Evolutionary conservation across 2,888 invertebrate genomes (phyloP), one percentile per base, ranked within the genome.

Genomic region (Oxycera nigricornis): DNA sequence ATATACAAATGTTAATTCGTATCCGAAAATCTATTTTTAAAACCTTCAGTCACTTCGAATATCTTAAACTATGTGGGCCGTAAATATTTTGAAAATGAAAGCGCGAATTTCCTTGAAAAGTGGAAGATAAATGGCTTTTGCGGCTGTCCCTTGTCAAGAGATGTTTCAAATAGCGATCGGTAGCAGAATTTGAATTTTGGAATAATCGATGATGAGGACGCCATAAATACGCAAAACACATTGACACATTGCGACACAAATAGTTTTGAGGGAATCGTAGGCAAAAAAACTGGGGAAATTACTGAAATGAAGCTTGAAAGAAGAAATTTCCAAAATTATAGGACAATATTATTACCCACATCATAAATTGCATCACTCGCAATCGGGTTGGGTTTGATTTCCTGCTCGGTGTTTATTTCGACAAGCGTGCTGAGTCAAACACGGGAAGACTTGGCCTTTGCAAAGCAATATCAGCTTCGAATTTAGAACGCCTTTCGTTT

Each of bases 11-110:
- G n/a, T n/a, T n/a, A n/a, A n/a, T n/a, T n/a, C n/a, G n/a, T n/a
- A n/a, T n/a, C n/a, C n/a, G n/a, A 46, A 2, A 46, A 17, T 39
- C 46, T 55, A 55, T 55, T 55, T 55, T 55, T 55, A 55, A 11
- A 4, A 55, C 22, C 11, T 55, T 55, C 55, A 20, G 55, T 55
- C 22, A 46, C 17, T 55, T 22, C 22, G 4, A 55, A 55, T 20
- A 20, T 7, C 55, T 17, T 2, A 2, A 55, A 55, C 17, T 55
- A 9, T 55, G 14, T 46, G 2, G 46, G 17, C 14, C 17, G 14
- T 46, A 17, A 46, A 17, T 55, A 35, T 7, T 55, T 55, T 55
- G 22, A 20, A 20, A 20, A 17, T 17, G 11, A 17, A 55, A 7
- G 22, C 4, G 55, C n/a, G 22, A 55, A 55, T 55, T 55, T 3